A percentile compares a stretch with the other conserved stretches of the same genome.
Conservation (phyloP, 2,113 vertebrate species). For the Semnornis frantzii region DNA sequence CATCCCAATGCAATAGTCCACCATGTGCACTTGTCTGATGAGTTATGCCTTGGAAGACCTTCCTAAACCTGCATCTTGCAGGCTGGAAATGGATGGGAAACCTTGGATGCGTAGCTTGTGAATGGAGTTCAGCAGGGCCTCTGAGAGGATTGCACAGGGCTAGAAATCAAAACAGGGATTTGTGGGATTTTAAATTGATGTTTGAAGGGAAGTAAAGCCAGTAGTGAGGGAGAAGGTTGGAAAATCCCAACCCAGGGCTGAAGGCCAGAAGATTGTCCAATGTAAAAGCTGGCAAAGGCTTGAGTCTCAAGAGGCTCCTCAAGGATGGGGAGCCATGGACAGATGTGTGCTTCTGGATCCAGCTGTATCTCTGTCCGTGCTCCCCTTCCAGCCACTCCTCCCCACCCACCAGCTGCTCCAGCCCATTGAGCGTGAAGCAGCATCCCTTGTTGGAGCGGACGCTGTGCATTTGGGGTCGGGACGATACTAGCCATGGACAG, state of each 20-base stretch:
- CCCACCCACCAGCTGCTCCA: conserved; percentile 1
- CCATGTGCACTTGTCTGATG: not conserved
- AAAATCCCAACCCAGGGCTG: not conserved
- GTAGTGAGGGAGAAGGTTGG: not conserved
- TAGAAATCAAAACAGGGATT: not conserved
- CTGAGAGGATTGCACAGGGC: not conserved
- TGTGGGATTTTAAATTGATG: not conserved
- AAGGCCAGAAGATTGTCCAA: not conserved
- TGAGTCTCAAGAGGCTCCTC: not conserved
- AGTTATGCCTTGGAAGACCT: not conserved
- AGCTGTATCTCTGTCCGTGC: conserved; percentile 9
- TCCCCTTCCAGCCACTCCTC: not conserved
- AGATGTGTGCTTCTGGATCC: not conserved
- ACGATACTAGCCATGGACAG: not conserved
- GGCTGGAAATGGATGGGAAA: not conserved
- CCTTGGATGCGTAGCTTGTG: not conserved
- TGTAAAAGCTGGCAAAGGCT: not conserved
- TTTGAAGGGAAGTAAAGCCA: not conserved
- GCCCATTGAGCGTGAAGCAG: not conserved
- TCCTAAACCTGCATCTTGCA: not conserved
- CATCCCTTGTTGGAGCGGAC: rapidly evolving
- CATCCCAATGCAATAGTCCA: not conserved
- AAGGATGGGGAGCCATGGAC: not conserved
- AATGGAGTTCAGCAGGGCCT: not conserved
- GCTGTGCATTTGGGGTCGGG: not conserved